Conservation (phyloP, 2,797 vertebrate genomes). For the Fringilla coelebs region DNA sequence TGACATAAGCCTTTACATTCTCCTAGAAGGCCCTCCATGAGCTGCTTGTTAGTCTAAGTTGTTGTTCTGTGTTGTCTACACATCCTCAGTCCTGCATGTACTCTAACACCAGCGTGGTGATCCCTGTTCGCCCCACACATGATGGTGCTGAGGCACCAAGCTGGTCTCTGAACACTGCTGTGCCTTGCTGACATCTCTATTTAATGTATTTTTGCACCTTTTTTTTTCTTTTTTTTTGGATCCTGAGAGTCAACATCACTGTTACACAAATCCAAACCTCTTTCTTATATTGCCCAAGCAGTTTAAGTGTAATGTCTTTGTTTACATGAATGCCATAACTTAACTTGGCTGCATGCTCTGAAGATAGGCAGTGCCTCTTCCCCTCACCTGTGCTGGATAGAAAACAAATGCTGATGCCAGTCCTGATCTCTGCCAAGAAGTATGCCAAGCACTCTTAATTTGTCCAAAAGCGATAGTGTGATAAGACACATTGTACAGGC, state of each 20-base stretch:
- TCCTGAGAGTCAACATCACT: neutral
- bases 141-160: neutral
- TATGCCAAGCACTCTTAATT: neutral
- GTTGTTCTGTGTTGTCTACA: neutral
- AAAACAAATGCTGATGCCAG: neutral
- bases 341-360: neutral
- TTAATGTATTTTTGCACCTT: rapidly evolving
- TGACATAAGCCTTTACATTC: neutral
- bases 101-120: neutral
- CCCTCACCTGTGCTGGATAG: neutral
- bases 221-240: neutral
- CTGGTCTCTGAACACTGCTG: neutral
- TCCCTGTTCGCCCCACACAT: neutral
- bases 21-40: neutral
- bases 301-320: neutral
- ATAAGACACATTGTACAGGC: neutral
- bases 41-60: neutral
- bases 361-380: neutral
- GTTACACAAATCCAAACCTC: neutral
- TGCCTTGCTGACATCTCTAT: neutral
- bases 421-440: neutral
- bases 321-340: neutral
- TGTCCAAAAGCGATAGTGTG: neutral
- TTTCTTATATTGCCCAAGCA: neutral
- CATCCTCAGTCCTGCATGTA: neutral